Evolutionary conservation across 2,797 vertebrate genomes (phyloP).

Genomic region (Sebastes vulpes): DNA sequence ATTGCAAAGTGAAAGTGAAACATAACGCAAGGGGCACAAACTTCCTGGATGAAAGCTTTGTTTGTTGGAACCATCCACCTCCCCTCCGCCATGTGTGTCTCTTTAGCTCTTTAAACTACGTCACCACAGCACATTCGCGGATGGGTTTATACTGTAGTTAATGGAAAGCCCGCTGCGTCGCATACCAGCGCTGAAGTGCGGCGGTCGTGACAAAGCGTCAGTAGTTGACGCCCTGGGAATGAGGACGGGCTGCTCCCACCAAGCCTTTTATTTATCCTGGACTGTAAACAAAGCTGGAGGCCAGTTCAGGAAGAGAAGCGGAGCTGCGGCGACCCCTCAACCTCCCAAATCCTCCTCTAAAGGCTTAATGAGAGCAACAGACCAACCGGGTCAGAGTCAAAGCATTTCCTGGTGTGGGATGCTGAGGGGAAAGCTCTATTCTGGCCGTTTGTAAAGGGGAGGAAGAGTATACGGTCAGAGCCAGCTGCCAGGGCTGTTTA

Average conservation of each 20-base stretch:
- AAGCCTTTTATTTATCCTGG: conserved; percentile 28
- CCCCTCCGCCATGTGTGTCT: too few species aligned
- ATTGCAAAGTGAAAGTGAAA: too few species aligned
- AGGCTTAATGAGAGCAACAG: conserved; percentile 53
- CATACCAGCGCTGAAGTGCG: too few species aligned
- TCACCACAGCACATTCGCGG: too few species aligned
- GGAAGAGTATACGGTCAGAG: conserved; percentile 11
- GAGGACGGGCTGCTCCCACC: background rate
- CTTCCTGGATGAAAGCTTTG: too few species aligned
- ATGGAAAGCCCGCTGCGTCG: too few species aligned
- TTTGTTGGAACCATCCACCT: too few species aligned
- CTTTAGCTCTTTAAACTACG: too few species aligned
- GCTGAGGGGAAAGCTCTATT: conserved; percentile 23
- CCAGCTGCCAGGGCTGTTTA: conserved; percentile 8
- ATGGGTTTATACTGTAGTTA: too few species aligned
- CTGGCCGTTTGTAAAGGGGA: background rate
- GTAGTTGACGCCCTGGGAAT: too few species aligned
- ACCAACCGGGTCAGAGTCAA: conserved; percentile 23
- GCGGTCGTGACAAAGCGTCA: too few species aligned
- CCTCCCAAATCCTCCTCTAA: conserved; percentile 24
- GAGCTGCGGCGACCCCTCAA: conserved; percentile 17
- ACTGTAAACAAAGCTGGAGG: conserved; percentile 64
- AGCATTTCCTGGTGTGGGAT: conserved; percentile 40
- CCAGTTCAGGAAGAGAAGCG: conserved; percentile 41
- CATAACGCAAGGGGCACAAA: too few species aligned